These are phyloP conservation scores for Protobothrops flavoviridis DNA, from an alignment of 2,113 vertebrate species.

Conservation along the genomic window DNA sequence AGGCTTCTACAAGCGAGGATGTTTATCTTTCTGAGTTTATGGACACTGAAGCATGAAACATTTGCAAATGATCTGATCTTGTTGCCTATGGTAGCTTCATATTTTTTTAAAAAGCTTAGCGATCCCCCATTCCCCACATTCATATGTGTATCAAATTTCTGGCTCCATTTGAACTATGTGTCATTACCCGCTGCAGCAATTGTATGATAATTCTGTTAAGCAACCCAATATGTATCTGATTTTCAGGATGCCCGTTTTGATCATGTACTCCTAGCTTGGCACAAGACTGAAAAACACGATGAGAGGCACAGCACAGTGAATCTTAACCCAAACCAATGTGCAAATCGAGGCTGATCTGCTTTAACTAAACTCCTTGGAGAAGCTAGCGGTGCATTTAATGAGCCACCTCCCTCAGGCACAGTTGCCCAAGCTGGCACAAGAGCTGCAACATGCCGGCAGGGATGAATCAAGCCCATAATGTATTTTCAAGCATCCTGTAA, in stretches of 20 bases:
- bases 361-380: constrained; percentile 11
- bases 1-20: not conserved
- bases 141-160: not conserved
- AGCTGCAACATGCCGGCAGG: not conserved
- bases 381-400: constrained; percentile 21
- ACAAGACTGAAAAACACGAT: not conserved
- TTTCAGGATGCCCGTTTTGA: not conserved
- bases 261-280: not conserved
- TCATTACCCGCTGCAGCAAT: not conserved
- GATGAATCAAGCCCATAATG: constrained; percentile 15
- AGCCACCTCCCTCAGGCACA: constrained; percentile 21
- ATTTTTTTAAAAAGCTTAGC: not conserved
- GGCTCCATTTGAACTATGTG: not conserved
- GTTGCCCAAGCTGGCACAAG: constrained; percentile 26
- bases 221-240: not conserved
- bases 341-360: not conserved
- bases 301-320: not conserved
- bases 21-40: not conserved
- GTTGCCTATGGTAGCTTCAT: not conserved
- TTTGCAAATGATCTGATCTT: not conserved
- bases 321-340: not conserved
- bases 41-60: not conserved
- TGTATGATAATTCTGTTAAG: not conserved
- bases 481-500: constrained; percentile 9
- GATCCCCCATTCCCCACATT: not conserved